Conservation (phyloP, 2,888 invertebrate genomes). For the Neuroscelio doddi region DNA sequence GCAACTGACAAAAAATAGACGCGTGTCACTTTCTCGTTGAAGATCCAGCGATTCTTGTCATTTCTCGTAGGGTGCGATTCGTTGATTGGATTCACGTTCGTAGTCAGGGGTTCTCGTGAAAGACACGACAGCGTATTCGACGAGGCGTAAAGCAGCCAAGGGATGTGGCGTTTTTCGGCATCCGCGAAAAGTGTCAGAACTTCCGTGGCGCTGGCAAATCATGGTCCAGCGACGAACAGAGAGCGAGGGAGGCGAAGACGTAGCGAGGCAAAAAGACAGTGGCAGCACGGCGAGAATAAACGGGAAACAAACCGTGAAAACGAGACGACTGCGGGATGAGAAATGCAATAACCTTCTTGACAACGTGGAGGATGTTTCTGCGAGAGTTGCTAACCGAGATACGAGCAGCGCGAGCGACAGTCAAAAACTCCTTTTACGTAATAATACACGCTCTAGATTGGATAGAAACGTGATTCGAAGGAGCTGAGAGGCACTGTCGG, state of each 20-base stretch:
- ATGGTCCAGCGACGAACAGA: conserved; percentile 11
- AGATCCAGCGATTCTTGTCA: background rate
- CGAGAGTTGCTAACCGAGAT: conserved; percentile 56
- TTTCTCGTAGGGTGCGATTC: background rate
- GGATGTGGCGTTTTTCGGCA: conserved; percentile 44
- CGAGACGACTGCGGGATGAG: conserved; percentile 57
- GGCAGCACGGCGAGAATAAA: conserved; percentile 45
- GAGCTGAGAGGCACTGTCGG: conserved; percentile 3
- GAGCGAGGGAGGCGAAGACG: too few relatives aligned
- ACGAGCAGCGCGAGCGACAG: conserved; percentile 41
- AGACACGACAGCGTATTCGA: conserved; percentile 44
- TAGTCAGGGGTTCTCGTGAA: conserved; percentile 10
- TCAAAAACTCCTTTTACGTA: conserved; percentile 31
- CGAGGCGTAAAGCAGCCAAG: conserved; percentile 45
- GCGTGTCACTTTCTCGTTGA: too few relatives aligned
- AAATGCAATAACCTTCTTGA: conserved; percentile 61
- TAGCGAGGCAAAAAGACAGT: background rate
- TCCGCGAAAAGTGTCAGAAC: conserved; percentile 23
- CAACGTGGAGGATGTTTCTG: conserved; percentile 53
- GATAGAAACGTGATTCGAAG: conserved; percentile 6
- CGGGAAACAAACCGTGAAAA: conserved; percentile 65
- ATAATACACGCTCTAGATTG: conserved; percentile 2
- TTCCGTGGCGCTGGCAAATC: conserved; percentile 19
- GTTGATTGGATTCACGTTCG: conserved; percentile 44
- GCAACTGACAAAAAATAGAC: too few relatives aligned